Conservation (phyloP, 2,797 vertebrate species). For the Lepus oiostolus region DNA sequence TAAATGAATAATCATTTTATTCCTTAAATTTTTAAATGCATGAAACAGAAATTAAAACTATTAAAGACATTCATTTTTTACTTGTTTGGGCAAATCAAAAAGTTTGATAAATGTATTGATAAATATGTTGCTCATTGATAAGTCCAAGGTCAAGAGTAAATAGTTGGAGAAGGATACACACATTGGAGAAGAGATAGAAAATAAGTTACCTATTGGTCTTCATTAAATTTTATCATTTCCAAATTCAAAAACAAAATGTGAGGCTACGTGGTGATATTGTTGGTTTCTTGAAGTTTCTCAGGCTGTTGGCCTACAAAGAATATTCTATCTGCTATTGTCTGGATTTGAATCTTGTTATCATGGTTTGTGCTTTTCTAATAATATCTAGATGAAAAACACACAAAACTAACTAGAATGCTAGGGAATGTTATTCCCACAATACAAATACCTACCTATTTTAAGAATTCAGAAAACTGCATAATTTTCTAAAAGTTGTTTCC, state of each 20-base stretch:
- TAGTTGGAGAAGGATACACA: neutral
- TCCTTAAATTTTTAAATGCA: too few relatives aligned
- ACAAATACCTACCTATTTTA: neutral
- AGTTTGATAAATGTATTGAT: neutral
- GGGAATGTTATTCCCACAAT: neutral
- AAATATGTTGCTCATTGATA: neutral
- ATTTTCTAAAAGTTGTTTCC: neutral
- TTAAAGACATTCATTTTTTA: neutral
- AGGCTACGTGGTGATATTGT: neutral
- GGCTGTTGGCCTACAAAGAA: neutral
- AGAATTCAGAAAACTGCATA: neutral
- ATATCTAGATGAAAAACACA: conserved; percentile 22
- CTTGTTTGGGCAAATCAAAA: neutral
- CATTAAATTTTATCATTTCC: conserved; percentile 5
- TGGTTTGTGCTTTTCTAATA: neutral
- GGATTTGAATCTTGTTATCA: neutral
- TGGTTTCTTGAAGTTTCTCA: neutral
- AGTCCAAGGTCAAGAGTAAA: neutral
- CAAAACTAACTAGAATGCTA: neutral
- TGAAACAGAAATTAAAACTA: conserved; percentile 18
- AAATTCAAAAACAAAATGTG: conserved; percentile 40
- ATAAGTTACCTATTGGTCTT: neutral
- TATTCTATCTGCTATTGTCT: neutral
- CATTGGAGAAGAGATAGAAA: neutral
- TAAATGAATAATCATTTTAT: too few relatives aligned